Conservation (phyloP, 1,140 invertebrate genomes). For the Rhopalosiphum maidis region DNA sequence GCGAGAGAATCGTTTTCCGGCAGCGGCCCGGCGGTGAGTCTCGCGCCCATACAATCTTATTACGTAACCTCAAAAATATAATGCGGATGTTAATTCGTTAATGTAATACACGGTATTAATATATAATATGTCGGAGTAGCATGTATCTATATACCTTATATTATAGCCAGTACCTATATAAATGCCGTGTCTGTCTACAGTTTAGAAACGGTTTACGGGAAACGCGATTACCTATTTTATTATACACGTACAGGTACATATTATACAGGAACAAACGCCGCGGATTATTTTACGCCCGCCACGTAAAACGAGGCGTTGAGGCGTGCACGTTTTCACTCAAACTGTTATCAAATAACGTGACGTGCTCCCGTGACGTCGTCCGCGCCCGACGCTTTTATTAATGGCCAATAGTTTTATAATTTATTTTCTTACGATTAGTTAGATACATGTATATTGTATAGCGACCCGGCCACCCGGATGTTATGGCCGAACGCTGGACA, state of each 20-base stretch:
- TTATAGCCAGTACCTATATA: no score
- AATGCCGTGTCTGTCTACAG: not conserved
- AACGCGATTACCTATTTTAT: not conserved
- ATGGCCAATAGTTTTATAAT: not conserved
- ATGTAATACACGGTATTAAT: not conserved
- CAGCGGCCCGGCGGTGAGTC: not conserved
- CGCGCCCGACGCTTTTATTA: not conserved
- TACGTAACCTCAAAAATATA: slow-evolving; percentile 1
- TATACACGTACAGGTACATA: not conserved
- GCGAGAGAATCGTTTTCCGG: slow-evolving; percentile 4
- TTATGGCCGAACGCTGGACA: no score
- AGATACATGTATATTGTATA: no score
- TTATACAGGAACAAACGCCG: not conserved
- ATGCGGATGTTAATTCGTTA: not conserved
- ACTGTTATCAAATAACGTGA: not conserved
- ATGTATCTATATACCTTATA: no score
- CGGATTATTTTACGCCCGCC: not conserved
- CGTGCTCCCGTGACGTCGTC: not conserved
- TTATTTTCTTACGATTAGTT: not conserved
- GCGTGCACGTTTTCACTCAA: not conserved
- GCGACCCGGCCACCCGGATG: no score
- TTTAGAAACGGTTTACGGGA: not conserved
- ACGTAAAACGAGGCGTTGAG: not conserved
- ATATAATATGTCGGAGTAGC: no score
- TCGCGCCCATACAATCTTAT: not conserved